Conservation (phyloP, 2,113 vertebrate genomes). For the Numenius arquata region DNA sequence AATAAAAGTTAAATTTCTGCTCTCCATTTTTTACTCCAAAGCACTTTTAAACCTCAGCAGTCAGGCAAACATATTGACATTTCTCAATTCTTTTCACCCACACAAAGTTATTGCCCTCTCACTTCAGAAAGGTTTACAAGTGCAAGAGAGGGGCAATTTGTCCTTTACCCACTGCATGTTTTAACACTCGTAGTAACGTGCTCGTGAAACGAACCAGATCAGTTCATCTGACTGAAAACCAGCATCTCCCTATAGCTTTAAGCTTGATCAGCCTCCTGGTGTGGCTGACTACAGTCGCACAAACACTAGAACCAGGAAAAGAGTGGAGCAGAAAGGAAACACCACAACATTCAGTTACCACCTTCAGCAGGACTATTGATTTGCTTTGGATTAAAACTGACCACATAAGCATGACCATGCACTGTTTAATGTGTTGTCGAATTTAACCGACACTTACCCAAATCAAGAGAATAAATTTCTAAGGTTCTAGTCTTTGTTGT, state of each 20-base stretch:
- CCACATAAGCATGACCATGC: not conserved
- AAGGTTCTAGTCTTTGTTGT: not conserved
- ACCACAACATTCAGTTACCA: not conserved
- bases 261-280: not conserved
- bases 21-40: not conserved
- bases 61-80: not conserved
- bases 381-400: not conserved
- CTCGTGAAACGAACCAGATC: not conserved
- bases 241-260: not conserved
- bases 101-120: not conserved
- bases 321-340: not conserved
- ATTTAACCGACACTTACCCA: not conserved
- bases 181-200: rapidly evolving
- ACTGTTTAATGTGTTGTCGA: not conserved
- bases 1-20: not conserved
- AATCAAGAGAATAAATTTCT: not conserved
- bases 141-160: not conserved
- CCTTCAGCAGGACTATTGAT: not conserved
- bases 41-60: not conserved
- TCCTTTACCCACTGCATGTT: not conserved
- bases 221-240: not conserved
- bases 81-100: not conserved
- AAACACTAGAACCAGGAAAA: not conserved
- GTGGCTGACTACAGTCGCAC: not conserved
- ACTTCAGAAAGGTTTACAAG: not conserved